These are phyloP conservation scores for Graphium colonna DNA, from an alignment of 2,888 invertebrate genomes.

Conservation along the genomic window DNA sequence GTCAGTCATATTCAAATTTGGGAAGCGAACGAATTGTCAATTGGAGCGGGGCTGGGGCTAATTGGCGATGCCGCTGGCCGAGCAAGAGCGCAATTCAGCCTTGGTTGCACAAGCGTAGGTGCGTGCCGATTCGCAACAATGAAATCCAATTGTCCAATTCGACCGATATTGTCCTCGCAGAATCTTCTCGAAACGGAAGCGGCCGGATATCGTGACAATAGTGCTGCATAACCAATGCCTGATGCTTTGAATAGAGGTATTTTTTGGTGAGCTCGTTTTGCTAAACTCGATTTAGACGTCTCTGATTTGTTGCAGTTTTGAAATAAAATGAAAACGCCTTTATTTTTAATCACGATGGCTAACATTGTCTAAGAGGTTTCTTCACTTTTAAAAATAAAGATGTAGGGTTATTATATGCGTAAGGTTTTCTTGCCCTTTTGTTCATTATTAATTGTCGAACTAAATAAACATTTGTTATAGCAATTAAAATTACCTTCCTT, in stretches of 20 bases:
- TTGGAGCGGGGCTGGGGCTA: not conserved
- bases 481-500: too few species aligned
- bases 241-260: not conserved
- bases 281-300: too few species aligned
- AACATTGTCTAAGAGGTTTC: too few species aligned
- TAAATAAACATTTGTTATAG: too few species aligned
- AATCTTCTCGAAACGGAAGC: constrained; percentile 20
- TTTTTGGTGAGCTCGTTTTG: not conserved
- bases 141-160: constrained; percentile 18
- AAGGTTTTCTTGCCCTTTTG: too few species aligned
- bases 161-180: constrained; percentile 16
- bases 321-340: too few species aligned
- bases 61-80: not conserved
- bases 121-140: constrained; percentile 16
- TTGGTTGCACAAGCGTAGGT: constrained; percentile 6
- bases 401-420: too few species aligned
- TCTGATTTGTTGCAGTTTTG: too few species aligned
- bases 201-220: constrained; percentile 17
- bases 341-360: too few species aligned
- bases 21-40: not conserved
- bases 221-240: constrained; percentile 3
- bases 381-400: too few species aligned
- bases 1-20: not conserved
- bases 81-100: constrained; percentile 2
- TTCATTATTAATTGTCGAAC: too few species aligned